Percentiles rank a stretch among this genome's conserved stretches.
These are phyloP conservation scores for Ciona savignyi DNA, from an alignment of 23 tunicate genomes.

Conservation along the genomic window DNA sequence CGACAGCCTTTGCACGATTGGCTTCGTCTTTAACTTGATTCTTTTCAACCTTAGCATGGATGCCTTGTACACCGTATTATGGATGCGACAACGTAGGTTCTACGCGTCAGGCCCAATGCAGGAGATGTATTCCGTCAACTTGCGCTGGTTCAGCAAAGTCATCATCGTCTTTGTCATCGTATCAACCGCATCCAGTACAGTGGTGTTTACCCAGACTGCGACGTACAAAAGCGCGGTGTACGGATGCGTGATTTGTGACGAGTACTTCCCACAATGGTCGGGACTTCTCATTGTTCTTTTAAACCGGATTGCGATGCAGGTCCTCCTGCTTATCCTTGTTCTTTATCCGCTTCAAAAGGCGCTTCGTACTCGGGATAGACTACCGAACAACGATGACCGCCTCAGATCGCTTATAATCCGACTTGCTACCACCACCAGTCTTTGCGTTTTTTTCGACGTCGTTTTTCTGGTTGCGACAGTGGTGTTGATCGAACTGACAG, in stretches of 20 bases:
- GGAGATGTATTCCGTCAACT: not conserved
- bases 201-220: not conserved
- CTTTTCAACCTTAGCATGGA: not conserved
- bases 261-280: not conserved
- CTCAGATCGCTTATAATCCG: not conserved
- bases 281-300: not conserved
- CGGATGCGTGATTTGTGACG: not conserved
- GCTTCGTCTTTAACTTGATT: not conserved
- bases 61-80: not conserved
- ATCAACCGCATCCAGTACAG: not conserved
- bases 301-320: not conserved
- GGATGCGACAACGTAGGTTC: not conserved
- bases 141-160: not conserved
- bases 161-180: not conserved
- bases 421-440: not conserved
- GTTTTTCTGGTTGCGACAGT: not conserved
- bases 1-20: not conserved
- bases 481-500: not conserved
- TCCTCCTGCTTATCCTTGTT: not conserved
- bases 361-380: not conserved
- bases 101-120: not conserved
- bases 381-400: not conserved
- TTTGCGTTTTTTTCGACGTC: not conserved
- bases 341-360: not conserved
- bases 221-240: not conserved